These are phyloP conservation scores for Gracilinanus agilis DNA, from an alignment of 2,113 vertebrate genomes.

Conservation along the genomic window DNA sequence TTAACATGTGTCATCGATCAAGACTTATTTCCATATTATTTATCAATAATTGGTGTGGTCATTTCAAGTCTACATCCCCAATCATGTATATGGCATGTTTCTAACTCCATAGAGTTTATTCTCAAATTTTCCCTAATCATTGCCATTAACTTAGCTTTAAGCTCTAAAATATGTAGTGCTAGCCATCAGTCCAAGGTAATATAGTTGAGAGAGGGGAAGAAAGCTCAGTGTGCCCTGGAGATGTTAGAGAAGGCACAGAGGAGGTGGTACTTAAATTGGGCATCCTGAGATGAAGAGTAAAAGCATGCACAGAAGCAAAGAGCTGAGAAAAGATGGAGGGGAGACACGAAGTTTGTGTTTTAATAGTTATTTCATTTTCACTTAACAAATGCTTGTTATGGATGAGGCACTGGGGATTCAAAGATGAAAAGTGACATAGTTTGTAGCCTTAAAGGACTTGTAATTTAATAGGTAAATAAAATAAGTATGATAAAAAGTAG, in stretches of 20 bases:
- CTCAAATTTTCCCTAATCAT: not conserved
- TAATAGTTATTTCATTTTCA: not conserved
- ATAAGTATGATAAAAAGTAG: not conserved
- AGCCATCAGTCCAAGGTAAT: not conserved
- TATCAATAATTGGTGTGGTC: no score
- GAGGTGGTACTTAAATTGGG: not conserved
- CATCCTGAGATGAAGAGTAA: not conserved
- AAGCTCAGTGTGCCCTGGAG: not conserved
- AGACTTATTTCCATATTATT: no score
- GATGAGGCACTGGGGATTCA: not conserved
- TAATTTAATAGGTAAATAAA: not conserved
- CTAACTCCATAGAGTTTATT: not conserved
- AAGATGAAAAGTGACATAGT: not conserved
- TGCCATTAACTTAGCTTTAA: not conserved
- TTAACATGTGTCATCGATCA: no score
- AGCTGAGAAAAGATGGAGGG: not conserved
- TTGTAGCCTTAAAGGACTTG: not conserved
- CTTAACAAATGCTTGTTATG: not conserved
- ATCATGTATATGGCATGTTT: not conserved
- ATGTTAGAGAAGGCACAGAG: not conserved
- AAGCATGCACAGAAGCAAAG: not conserved
- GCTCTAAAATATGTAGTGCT: not conserved
- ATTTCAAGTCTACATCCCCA: no score
- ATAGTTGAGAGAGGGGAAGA: not conserved
- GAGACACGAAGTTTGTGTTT: not conserved